Evolutionary conservation across 2,113 vertebrate species (phyloP).

Genomic region (Piaya cayana): DNA sequence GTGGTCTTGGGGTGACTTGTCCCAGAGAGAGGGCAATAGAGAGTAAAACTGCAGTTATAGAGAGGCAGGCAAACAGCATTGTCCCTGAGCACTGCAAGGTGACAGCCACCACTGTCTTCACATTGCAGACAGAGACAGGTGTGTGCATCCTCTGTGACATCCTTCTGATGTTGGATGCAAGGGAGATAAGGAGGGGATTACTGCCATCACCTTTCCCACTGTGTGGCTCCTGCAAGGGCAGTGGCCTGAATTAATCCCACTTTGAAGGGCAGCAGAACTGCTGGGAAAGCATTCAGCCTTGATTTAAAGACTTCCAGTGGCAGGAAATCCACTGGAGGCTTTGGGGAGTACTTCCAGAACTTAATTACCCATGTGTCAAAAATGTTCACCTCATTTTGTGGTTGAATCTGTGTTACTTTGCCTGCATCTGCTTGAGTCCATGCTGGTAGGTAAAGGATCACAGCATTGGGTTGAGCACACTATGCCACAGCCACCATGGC

Average conservation of each 20-base stretch:
- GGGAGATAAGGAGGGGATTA: rapidly evolving
- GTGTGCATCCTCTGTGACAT: background rate
- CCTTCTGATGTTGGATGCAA: background rate
- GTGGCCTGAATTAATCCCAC: background rate
- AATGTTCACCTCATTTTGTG: background rate
- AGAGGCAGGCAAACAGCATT: background rate
- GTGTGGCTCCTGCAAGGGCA: background rate
- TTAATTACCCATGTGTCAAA: background rate
- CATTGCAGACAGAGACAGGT: background rate
- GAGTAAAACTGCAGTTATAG: background rate
- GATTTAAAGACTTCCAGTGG: background rate
- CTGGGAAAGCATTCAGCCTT: background rate
- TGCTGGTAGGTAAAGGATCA: background rate
- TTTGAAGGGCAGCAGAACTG: background rate
- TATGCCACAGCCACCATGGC: background rate
- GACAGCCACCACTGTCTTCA: background rate
- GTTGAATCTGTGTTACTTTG: background rate
- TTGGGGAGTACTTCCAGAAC: background rate
- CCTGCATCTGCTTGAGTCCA: background rate
- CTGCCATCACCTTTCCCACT: background rate
- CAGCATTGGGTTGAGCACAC: rapidly evolving
- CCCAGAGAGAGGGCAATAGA: background rate
- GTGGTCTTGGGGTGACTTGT: background rate
- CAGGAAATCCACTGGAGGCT: background rate
- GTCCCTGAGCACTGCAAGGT: rapidly evolving